Base-by-base conservation (phyloP, 2,113 vertebrate genomes). In the Sinocyclocheilus rhinocerous region DNA sequence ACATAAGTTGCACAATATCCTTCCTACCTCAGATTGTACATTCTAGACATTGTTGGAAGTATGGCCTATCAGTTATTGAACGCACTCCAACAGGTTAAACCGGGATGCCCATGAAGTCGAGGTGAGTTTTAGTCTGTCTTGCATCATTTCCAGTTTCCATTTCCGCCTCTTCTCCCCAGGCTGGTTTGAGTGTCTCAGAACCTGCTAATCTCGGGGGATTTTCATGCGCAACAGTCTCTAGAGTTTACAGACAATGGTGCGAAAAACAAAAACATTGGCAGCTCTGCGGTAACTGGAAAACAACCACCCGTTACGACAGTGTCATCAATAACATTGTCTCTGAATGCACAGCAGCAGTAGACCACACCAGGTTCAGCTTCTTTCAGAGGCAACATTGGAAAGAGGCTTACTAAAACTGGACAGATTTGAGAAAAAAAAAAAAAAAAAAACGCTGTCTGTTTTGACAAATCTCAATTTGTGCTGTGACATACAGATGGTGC, bases 251-350 rank as follows among this genome's bases (percentile, higher is more conserved):
- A 82, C 36, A 69, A 50, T 82, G 42, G 9, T 69, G 63, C 9
- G 24, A 69, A 52, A 81, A 80, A 82, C 61, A 69, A 50, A 82
- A 82, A 69, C 61, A 70, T 65, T 82, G 63, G 63, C 24, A 82
- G 63, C 45, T 33, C 24, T 33, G 18, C 12, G 2, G 45, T 29
- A 69, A 52, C 45, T 70, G 80, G 48, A 82, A 50, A 69, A 48
- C 48, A 82, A 8, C 45, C 63, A 69, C 26, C 6, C 9, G 42
- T 69, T 70, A 52, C 42, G 7, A 69, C 42, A 36, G 63, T 52
- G 63, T 26, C 63, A 52, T 82, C 63, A 20, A 29, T 52, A 82
- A 13, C 48, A 9, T 26, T 24, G 13, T 76, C 39, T 75, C 22
- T 15, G 22, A 75, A 42, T 6, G 11, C 39, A 45, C 39, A 29